Evolutionary conservation across 2,888 invertebrate species (phyloP).

Genomic region (Julus scandinavius): DNA sequence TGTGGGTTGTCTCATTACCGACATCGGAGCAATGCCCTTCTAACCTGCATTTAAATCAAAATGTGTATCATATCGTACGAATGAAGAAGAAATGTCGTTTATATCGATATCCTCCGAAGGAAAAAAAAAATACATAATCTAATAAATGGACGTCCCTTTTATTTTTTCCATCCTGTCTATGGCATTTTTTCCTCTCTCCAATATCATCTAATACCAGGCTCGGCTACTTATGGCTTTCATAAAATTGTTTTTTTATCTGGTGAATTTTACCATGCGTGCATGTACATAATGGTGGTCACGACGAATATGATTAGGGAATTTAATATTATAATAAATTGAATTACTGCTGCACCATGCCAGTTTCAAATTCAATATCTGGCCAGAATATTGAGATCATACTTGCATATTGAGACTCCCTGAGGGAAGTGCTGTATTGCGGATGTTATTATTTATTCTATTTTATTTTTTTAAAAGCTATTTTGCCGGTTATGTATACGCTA

Average conservation of each 20-base stretch:
- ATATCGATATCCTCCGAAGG: slow-evolving; percentile 4
- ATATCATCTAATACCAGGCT: slow-evolving; percentile 18
- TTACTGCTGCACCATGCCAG: not conserved
- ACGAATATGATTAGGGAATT: not conserved
- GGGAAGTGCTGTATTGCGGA: not conserved
- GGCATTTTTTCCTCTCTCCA: not conserved
- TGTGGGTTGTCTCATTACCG: not conserved
- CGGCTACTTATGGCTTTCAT: not conserved
- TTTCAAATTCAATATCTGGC: not conserved
- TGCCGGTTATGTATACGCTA: too few species aligned
- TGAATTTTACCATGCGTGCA: slow-evolving; percentile 2
- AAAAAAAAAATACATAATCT: not conserved
- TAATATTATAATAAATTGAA: slow-evolving; percentile 21
- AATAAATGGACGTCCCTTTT: slow-evolving; percentile 19
- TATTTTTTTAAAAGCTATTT: not conserved
- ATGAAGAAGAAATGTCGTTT: slow-evolving; percentile 27
- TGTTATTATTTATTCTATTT: not conserved
- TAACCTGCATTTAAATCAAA: slow-evolving; percentile 33
- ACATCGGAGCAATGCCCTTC: not conserved
- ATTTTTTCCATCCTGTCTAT: not conserved
- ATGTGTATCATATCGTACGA: slow-evolving; percentile 10
- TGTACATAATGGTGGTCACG: not conserved
- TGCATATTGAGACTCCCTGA: not conserved
- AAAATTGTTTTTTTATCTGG: slow-evolving; percentile 5
- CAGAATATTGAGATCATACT: not conserved